Conservation (phyloP, 2,797 vertebrate genomes). For the Kryptolebias ocellatus region DNA sequence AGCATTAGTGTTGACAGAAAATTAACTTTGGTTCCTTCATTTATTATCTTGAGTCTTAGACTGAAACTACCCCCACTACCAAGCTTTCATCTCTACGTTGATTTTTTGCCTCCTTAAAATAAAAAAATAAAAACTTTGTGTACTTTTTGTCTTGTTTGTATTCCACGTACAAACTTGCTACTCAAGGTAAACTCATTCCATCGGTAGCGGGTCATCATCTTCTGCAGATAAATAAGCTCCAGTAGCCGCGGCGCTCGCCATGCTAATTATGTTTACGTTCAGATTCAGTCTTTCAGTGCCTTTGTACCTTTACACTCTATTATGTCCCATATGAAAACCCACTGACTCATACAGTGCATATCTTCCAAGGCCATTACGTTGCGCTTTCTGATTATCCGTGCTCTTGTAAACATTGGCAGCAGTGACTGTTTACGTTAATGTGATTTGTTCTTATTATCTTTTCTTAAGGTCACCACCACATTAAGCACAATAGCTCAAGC, state of each 20-base stretch:
- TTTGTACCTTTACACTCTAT: constrained; percentile 9
- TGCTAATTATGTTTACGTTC: constrained; percentile 14
- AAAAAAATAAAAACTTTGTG: background rate
- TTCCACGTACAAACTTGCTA: background rate
- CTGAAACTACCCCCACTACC: no score
- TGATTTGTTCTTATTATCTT: constrained; percentile 51
- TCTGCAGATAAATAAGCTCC: background rate
- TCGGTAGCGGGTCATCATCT: background rate
- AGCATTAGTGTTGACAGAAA: no score
- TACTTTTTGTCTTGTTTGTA: no score
- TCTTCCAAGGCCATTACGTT: constrained; percentile 15
- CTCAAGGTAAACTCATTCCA: constrained; percentile 4
- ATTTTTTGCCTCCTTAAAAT: background rate
- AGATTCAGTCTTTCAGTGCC: background rate
- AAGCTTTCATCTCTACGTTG: no score
- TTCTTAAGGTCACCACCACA: constrained; percentile 48
- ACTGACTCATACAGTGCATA: constrained; percentile 6
- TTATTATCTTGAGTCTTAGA: no score
- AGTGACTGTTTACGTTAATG: constrained; percentile 44
- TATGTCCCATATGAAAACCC: constrained; percentile 9
- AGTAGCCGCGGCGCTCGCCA: background rate
- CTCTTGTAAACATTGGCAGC: constrained; percentile 46
- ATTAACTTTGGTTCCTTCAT: no score
- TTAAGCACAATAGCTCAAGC: constrained; percentile 31
- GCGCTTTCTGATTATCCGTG: constrained; percentile 39